Conservation (phyloP, 2,113 vertebrate species). For the Nibea albiflora region DNA sequence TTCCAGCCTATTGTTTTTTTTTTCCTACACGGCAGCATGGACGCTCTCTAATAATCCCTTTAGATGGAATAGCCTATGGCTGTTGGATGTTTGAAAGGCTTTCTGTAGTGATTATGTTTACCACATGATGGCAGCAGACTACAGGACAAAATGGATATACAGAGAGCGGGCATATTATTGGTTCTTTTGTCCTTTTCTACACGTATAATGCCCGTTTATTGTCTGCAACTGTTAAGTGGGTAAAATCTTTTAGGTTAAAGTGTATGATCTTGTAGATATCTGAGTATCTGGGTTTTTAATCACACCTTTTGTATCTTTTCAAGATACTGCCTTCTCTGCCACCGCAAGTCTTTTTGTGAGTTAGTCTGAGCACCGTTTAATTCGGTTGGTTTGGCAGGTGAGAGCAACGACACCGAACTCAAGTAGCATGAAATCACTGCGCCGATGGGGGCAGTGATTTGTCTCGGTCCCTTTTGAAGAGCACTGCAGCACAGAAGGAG, state of each 20-base stretch:
- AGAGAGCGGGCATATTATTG: not conserved
- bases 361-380: slow-evolving; percentile 11
- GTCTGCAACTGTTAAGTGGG: not conserved
- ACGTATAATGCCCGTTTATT: too few species aligned
- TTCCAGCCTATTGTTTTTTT: too few species aligned
- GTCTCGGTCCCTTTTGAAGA: slow-evolving; percentile 3
- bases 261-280: not conserved
- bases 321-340: not conserved
- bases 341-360: not conserved
- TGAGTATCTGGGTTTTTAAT: too few species aligned
- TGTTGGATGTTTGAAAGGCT: not conserved
- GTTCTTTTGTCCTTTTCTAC: not conserved
- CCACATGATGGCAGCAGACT: slow-evolving; percentile 45
- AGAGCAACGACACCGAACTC: slow-evolving; percentile 18
- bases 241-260: not conserved
- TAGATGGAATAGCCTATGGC: not conserved
- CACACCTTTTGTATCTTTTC: too few species aligned
- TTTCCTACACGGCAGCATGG: too few species aligned
- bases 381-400: not conserved
- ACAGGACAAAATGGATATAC: not conserved
- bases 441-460: slow-evolving; percentile 13
- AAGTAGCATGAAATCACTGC: slow-evolving; percentile 33
- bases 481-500: not conserved
- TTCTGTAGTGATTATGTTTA: not conserved
- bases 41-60: not conserved